Evolutionary conservation across 2,797 vertebrate genomes (phyloP).

Genomic region (Enteromius mattozi): DNA sequence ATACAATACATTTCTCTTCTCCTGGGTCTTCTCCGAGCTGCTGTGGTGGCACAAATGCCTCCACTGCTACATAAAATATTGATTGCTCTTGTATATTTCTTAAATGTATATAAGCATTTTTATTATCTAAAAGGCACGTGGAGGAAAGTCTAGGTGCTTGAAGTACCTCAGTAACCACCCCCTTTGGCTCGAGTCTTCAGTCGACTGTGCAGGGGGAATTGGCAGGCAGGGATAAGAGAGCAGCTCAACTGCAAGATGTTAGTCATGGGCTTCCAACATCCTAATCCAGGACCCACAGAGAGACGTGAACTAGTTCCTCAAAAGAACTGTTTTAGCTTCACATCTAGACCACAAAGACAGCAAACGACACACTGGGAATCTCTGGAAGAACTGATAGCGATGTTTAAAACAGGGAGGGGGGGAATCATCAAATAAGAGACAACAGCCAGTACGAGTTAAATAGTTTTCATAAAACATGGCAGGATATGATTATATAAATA

Average conservation of each 20-base stretch:
- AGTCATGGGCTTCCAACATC: conserved; percentile 58
- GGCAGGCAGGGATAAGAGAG: conserved; percentile 49
- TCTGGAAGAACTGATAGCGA: conserved; percentile 27
- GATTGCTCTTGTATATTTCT: conserved; percentile 76
- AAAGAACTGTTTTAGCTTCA: conserved; percentile 29
- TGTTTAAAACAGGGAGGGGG: background rate
- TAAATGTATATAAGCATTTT: conserved; percentile 79
- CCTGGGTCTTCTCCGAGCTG: conserved; percentile 53
- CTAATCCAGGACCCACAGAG: conserved; percentile 57
- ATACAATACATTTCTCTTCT: conserved; percentile 70
- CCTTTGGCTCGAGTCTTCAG: conserved; percentile 57
- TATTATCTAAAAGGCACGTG: conserved; percentile 75
- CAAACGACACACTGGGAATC: conserved; percentile 34
- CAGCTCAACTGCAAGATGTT: conserved; percentile 57
- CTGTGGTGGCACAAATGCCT: conserved; percentile 58
- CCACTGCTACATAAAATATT: conserved; percentile 80
- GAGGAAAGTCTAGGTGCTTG: conserved; percentile 64
- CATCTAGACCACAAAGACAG: conserved; percentile 42
- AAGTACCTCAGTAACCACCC: conserved; percentile 29
- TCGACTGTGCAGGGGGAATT: conserved; percentile 42
- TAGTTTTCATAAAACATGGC: conserved; percentile 5
- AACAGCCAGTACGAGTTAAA: background rate
- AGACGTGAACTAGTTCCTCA: conserved; percentile 45
- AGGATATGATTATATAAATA: conserved; percentile 6
- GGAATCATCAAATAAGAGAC: background rate